Evolutionary conservation across 2,888 invertebrate species (phyloP).

Genomic region (Caenorhabditis angaria): DNA sequence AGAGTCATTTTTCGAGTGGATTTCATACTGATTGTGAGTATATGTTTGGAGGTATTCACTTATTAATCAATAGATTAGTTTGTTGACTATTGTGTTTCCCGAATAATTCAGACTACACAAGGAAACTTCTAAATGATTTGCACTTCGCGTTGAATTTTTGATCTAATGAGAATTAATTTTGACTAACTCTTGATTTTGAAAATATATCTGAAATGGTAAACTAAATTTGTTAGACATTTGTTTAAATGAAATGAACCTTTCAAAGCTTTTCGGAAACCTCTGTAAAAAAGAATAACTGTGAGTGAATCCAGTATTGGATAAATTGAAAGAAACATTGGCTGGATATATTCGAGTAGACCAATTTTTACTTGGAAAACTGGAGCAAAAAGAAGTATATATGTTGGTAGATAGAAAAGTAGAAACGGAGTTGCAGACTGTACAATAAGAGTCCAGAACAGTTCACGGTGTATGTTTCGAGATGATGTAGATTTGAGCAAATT

Average conservation of each 20-base stretch:
- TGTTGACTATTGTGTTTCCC: too few relatives aligned
- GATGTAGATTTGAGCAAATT: background rate
- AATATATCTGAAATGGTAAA: too few relatives aligned
- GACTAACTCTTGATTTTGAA: too few relatives aligned
- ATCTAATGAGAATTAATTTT: too few relatives aligned
- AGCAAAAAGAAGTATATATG: background rate
- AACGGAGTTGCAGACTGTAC: constrained; percentile 5
- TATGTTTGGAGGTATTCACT: too few relatives aligned
- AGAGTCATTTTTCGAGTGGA: too few relatives aligned
- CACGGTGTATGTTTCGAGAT: background rate
- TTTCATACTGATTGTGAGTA: too few relatives aligned
- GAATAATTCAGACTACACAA: too few relatives aligned
- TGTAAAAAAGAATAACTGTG: background rate
- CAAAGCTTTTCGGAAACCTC: background rate
- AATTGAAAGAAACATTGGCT: background rate
- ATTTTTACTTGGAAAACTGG: background rate
- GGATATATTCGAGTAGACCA: background rate
- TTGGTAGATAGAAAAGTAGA: background rate
- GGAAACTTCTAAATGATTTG: too few relatives aligned
- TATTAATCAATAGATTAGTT: too few relatives aligned
- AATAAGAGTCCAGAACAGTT: constrained; percentile 7
- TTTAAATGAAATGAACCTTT: background rate
- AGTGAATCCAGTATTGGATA: background rate
- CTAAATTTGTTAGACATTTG: too few relatives aligned
- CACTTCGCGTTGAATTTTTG: too few relatives aligned